A percentile compares a stretch with the other conserved stretches of the same genome.
Evolutionary conservation across 2,797 vertebrate species (phyloP).

Genomic region (Eleutherodactylus coqui): DNA sequence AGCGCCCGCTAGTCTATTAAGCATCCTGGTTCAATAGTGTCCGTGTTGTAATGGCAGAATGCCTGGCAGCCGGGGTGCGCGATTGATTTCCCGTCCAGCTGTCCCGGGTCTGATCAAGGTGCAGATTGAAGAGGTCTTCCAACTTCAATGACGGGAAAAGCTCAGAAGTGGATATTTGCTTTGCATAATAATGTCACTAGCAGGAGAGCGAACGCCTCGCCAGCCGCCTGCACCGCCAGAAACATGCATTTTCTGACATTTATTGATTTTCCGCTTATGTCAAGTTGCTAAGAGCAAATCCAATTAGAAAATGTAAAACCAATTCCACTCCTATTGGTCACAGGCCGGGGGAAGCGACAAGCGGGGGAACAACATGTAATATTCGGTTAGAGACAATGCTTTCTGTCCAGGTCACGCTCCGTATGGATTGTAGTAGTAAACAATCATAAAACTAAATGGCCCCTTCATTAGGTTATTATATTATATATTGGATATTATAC

Average conservation of each 20-base stretch:
- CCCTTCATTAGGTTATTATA: neutral
- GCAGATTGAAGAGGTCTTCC: conserved; percentile 28
- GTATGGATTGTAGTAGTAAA: neutral
- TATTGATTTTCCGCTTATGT: conserved; percentile 26
- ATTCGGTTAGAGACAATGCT: neutral
- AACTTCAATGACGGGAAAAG: conserved; percentile 20
- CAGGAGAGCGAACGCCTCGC: neutral
- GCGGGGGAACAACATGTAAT: neutral
- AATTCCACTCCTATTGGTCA: neutral
- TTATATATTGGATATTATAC: neutral
- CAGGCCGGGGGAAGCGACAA: neutral
- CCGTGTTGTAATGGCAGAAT: conserved; percentile 21
- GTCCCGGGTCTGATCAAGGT: conserved; percentile 25
- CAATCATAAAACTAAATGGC: neutral
- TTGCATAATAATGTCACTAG: conserved; percentile 7
- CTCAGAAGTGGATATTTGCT: neutral
- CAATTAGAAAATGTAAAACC: conserved; percentile 27
- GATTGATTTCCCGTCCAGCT: conserved; percentile 41
- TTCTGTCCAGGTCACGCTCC: neutral
- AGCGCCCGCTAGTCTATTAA: conserved; percentile 20
- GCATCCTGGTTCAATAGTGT: conserved; percentile 26
- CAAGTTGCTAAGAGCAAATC: conserved; percentile 24
- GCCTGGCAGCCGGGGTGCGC: conserved; percentile 9
- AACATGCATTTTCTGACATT: conserved; percentile 33
- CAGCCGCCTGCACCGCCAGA: neutral